Evolutionary conservation across 2,888 invertebrate species (phyloP), one percentile per base, ranked within the genome.

Genomic region (Cephus rjabovi): DNA sequence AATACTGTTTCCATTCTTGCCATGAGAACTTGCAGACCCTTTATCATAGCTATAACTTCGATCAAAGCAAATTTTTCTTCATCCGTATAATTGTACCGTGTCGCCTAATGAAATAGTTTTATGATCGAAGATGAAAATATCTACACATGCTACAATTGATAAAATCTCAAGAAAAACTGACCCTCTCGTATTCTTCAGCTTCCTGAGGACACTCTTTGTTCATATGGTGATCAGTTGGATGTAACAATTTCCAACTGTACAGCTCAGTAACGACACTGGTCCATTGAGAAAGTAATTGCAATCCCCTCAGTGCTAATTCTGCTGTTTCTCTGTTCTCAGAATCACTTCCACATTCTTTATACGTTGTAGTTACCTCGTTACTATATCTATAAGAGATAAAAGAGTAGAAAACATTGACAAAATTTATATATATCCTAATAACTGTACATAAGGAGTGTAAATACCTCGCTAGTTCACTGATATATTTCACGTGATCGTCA

Each of bases 31-130:
- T 99, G 99, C 4, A 99, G 93, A 0, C 99, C 99, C 92, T 99
- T 99, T 86, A 99, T 98, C 98, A 99, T 99, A 0, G 99, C 98
- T 85, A 99, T 98, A 31, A 99, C 98, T 93, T 99, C 99, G 82
- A 99, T 98, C 86, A 99, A 93, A 0, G 99, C 99, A 92, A 98
- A 98, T 90, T 99, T 99, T 92, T 99, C 99, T 87, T 98, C 98
- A 1, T 97, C 96, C 0, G 96, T 97, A 91, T 99, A 99, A 92
- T 99, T 99, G 93, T 99, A 99, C 12, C 98, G 95, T 0, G 98
- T 99, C 0, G 98, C 98, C 96, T 96, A 90, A 4, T 87, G 85
- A 73, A 74, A 83, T 76, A 84, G 82, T 11, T 74, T 34, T 15
- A 31, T 78, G 69, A 75, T 73, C 68, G 40, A 56, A 35, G 1